A percentile compares a stretch with the other conserved stretches of the same genome.
phyloP scores from a whole-genome alignment of 2,113 vertebrate genomes.

The Phylloscopus whistleri region DNA sequence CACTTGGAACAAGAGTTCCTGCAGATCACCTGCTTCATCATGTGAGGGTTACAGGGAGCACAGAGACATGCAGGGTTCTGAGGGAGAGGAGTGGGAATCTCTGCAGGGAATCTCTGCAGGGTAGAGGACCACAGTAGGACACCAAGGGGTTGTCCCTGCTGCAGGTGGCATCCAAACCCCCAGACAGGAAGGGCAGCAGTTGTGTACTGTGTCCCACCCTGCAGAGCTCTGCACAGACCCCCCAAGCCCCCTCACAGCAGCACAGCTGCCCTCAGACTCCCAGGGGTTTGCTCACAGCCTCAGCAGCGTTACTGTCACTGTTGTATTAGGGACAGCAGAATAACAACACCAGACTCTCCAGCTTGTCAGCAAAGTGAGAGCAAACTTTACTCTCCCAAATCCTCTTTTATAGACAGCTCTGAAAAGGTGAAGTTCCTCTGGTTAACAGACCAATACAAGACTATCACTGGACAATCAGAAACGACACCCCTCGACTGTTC shows the following conservation, averaged over 20 bases:
- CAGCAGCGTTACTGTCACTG: neutral
- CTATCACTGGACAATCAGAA: too few relatives aligned
- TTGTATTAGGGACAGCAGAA: too few relatives aligned
- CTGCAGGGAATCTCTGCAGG: neutral
- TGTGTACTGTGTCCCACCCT: neutral
- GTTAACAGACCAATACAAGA: too few relatives aligned
- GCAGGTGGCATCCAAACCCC: neutral
- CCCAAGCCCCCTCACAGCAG: neutral
- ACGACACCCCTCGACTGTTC: too few relatives aligned
- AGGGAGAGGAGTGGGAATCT: neutral
- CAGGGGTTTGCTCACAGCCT: neutral
- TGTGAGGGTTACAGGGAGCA: neutral
- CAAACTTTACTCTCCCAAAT: too few relatives aligned
- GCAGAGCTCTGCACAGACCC: neutral
- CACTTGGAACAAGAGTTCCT: neutral
- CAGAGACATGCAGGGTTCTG: neutral
- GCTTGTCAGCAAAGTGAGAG: too few relatives aligned
- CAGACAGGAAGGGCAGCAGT: accelerated
- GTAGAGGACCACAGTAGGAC: neutral
- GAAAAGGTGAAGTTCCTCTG: too few relatives aligned
- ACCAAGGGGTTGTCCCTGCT: neutral
- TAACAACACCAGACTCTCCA: too few relatives aligned
- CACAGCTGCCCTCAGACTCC: neutral
- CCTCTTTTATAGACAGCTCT: too few relatives aligned
- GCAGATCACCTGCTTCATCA: neutral